phyloP scores from a whole-genome alignment of 2,888 invertebrate species.

The Eupithecia dodoneata region DNA sequence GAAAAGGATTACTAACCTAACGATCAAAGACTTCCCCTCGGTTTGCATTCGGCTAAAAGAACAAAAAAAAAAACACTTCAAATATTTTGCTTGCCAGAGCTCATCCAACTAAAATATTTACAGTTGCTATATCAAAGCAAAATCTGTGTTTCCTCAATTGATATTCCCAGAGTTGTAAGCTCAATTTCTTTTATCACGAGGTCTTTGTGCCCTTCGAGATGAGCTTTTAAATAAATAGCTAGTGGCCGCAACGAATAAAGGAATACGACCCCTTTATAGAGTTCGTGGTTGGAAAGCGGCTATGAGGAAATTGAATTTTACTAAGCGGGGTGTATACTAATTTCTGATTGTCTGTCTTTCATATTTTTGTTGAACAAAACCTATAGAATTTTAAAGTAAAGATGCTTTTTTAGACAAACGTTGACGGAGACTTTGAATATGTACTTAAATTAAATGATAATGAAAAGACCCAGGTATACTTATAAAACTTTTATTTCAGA shows the following conservation, averaged over 20 bases:
- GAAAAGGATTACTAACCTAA: neutral
- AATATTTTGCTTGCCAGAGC: constrained; percentile 17
- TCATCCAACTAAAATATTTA: constrained; percentile 49
- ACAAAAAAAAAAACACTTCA: constrained; percentile 10
- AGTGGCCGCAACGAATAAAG: constrained; percentile 53
- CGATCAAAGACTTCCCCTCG: constrained; percentile 10
- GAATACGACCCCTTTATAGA: constrained; percentile 48
- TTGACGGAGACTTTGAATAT: no score
- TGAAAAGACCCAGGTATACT: constrained; percentile 4
- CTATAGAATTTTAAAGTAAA: neutral
- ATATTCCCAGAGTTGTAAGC: constrained; percentile 50
- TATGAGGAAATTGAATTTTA: constrained; percentile 18
- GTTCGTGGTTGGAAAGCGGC: constrained; percentile 45
- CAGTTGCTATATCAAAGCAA: constrained; percentile 48
- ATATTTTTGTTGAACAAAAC: neutral
- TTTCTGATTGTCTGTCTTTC: neutral
- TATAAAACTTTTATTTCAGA: constrained; percentile 48
- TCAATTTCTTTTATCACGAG: constrained; percentile 54
- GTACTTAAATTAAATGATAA: neutral
- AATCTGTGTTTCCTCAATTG: constrained; percentile 47
- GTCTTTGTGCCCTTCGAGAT: constrained; percentile 53
- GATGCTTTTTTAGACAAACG: neutral
- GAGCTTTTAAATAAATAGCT: constrained; percentile 63
- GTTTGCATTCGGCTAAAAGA: constrained; percentile 8
- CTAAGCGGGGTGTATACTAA: neutral